Conservation (phyloP, 1,140 invertebrate genomes). For the Drepana arcuata region DNA sequence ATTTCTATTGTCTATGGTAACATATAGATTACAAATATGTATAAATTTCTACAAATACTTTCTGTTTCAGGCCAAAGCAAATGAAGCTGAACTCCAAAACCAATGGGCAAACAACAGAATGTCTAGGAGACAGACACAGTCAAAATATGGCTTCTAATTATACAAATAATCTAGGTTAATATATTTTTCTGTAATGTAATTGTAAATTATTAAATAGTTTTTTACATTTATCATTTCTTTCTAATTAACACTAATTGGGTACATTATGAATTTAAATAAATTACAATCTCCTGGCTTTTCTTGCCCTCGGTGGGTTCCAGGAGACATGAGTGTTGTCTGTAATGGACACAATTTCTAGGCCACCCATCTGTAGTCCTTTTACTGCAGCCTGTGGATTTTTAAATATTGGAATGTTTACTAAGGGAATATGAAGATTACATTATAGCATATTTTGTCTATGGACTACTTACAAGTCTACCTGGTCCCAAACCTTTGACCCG, state of each 20-base stretch:
- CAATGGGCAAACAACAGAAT: slow-evolving; percentile 92
- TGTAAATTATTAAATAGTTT: no score
- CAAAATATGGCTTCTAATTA: slow-evolving; percentile 92
- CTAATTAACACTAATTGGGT: no score
- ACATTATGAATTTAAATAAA: no score
- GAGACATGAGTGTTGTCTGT: slow-evolving; percentile 90
- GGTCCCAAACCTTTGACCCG: slow-evolving; percentile 87
- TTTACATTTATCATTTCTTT: no score
- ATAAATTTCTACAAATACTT: no score
- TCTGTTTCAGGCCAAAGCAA: slow-evolving; percentile 86
- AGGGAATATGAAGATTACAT: no score
- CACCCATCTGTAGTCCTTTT: slow-evolving; percentile 92
- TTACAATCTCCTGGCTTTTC: slow-evolving; percentile 83
- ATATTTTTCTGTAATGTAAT: no score
- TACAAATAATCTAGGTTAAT: no score
- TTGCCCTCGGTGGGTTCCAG: slow-evolving; percentile 81
- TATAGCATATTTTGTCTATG: no score
- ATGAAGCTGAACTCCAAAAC: slow-evolving; percentile 94
- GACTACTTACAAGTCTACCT: slow-evolving; percentile 86
- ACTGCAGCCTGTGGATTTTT: slow-evolving; percentile 93
- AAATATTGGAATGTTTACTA: no score
- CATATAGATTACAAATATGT: no score
- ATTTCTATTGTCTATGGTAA: no score
- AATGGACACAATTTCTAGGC: slow-evolving; percentile 90
- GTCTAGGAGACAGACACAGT: slow-evolving; percentile 87